Evolutionary conservation across 2,797 vertebrate species (phyloP).

Genomic region (Pseudomugil tenellus): DNA sequence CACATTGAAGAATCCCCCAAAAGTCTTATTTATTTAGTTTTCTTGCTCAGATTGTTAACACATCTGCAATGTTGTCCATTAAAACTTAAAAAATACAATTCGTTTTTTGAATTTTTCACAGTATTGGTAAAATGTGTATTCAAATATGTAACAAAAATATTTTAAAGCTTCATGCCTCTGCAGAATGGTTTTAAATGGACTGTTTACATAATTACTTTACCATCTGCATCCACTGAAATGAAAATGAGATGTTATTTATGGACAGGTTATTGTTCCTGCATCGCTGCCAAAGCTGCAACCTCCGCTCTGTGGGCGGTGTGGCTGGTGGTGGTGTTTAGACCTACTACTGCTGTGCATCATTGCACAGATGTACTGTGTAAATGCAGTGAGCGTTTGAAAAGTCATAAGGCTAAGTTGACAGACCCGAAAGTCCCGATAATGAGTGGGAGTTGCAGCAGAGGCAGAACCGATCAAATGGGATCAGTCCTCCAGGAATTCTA

Average conservation of each 20-base stretch:
- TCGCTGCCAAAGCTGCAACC: slow-evolving; percentile 67
- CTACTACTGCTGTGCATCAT: slow-evolving; percentile 49
- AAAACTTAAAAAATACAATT: background rate
- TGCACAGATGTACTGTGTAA: slow-evolving; percentile 41
- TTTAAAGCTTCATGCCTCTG: slow-evolving; percentile 26
- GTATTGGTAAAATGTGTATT: slow-evolving; percentile 16
- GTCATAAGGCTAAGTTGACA: slow-evolving; percentile 34
- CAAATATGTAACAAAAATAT: slow-evolving; percentile 23
- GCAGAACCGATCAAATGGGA: slow-evolving; percentile 57
- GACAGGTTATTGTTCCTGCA: slow-evolving; percentile 63
- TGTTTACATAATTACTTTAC: slow-evolving; percentile 47
- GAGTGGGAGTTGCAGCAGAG: slow-evolving; percentile 35
- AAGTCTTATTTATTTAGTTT: background rate
- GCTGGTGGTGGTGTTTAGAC: slow-evolving; percentile 62
- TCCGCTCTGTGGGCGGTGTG: slow-evolving; percentile 67
- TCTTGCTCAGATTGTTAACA: background rate
- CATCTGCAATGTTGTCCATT: background rate
- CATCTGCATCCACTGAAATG: slow-evolving; percentile 48
- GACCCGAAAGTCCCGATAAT: slow-evolving; percentile 37
- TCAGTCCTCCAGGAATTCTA: slow-evolving; percentile 42
- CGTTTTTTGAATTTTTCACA: background rate
- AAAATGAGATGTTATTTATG: slow-evolving; percentile 75
- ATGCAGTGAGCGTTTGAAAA: slow-evolving; percentile 30
- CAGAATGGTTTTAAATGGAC: slow-evolving; percentile 22
- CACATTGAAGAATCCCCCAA: background rate